Evolutionary conservation across 2,888 invertebrate genomes (phyloP).

Genomic region (Pocota personata): DNA sequence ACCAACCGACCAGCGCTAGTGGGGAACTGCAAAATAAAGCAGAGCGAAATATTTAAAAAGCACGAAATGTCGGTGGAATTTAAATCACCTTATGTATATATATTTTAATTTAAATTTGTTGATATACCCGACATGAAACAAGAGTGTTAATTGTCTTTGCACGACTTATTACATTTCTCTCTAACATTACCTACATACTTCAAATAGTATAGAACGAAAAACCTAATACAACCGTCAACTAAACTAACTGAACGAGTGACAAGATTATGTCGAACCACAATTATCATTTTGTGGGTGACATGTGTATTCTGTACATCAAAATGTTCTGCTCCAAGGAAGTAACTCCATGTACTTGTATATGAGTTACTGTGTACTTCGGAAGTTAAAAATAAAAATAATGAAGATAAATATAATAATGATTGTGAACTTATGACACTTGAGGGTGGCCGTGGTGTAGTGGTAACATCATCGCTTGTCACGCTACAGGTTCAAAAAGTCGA

Average conservation of each 20-base stretch:
- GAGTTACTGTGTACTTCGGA: constrained; percentile 28
- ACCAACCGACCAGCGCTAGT: too few relatives aligned
- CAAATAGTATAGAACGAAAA: constrained; percentile 41
- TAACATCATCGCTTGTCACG: too few relatives aligned
- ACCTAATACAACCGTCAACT: constrained; percentile 34
- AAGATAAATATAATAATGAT: constrained; percentile 15
- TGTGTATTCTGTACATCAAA: constrained; percentile 13
- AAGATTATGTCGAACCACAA: constrained; percentile 45
- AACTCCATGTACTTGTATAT: constrained; percentile 25
- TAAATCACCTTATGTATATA: constrained; percentile 1
- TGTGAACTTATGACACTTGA: neutral
- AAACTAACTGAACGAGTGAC: constrained; percentile 18
- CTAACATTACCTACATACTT: constrained; percentile 42
- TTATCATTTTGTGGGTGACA: constrained; percentile 52
- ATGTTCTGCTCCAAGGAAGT: neutral
- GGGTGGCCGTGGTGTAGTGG: too few relatives aligned
- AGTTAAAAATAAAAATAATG: constrained; percentile 30
- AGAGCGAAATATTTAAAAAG: neutral
- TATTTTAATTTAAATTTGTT: constrained; percentile 40
- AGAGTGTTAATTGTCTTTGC: constrained; percentile 60
- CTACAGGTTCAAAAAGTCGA: too few relatives aligned
- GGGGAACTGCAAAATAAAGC: too few relatives aligned
- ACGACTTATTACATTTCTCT: constrained; percentile 34
- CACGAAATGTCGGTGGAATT: neutral
- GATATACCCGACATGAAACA: constrained; percentile 37